A percentile compares a stretch with the other conserved stretches of the same genome.
These are phyloP conservation scores for Eilema caniola DNA, from an alignment of 2,888 invertebrate genomes.

Conservation along the genomic window DNA sequence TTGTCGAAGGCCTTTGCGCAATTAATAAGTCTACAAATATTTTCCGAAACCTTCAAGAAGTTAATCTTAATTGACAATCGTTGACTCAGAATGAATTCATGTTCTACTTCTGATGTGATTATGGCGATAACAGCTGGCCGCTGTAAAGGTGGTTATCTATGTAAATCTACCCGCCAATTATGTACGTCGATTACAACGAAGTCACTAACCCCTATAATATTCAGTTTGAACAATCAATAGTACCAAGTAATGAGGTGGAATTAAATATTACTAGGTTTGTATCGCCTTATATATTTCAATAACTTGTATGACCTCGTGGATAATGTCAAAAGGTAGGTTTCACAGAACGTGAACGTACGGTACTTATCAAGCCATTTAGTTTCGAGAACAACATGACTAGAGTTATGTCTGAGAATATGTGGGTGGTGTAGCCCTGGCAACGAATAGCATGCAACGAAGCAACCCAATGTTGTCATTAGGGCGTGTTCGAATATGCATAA, in stretches of 20 bases:
- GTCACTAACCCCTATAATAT: slow-evolving; percentile 65
- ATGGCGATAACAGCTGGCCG: slow-evolving; percentile 31
- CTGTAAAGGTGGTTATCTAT: slow-evolving; percentile 59
- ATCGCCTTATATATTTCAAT: slow-evolving; percentile 43
- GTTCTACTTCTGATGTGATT: slow-evolving; percentile 43
- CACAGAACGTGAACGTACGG: too few species aligned
- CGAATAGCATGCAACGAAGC: neutral
- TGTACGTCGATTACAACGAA: slow-evolving; percentile 50
- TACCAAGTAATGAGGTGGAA: slow-evolving; percentile 41
- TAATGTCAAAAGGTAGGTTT: slow-evolving; percentile 52
- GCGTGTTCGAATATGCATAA: neutral
- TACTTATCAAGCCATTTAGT: neutral
- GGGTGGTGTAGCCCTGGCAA: neutral
- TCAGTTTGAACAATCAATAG: slow-evolving; percentile 64
- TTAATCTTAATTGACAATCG: slow-evolving; percentile 21
- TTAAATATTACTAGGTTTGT: slow-evolving; percentile 43
- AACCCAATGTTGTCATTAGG: neutral
- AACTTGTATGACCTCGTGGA: slow-evolving; percentile 47
- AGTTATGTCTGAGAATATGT: slow-evolving; percentile 1
- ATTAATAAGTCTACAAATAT: neutral
- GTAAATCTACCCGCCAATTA: slow-evolving; percentile 59
- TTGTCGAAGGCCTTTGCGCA: neutral
- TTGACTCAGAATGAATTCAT: slow-evolving; percentile 33
- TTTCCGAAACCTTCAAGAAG: slow-evolving; percentile 14
- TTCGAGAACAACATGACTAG: slow-evolving; percentile 1